Evolutionary conservation across 2,888 invertebrate species (phyloP), one percentile per base, ranked within the genome.

Genomic region (Exocentrus adspersus): DNA sequence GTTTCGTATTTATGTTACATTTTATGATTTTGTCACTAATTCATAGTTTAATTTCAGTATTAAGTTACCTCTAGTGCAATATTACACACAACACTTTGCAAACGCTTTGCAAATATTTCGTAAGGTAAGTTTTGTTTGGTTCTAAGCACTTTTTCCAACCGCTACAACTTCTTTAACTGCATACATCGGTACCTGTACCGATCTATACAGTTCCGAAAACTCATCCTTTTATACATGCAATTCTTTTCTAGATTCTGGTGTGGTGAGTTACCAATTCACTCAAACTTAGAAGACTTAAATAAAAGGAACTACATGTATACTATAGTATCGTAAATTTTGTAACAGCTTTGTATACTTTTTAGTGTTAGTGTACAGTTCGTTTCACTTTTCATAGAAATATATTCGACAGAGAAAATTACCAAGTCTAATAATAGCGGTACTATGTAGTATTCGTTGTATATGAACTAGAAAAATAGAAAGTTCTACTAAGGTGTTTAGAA

Each of bases 191-290:
- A 24, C 4, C 24, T 24, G 24, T 5, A 24, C 7, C 24, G 24
- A 24, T 24, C 24, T 24, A 7, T 24, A n/a, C n/a, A 28, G 14
- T 1, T 21, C 6, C 14, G 12, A 19, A n/a, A 7, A 14, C n/a
- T n/a, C n/a, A n/a, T 5, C 6, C 6, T 10, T 43, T 10, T 43
- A 30, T 28, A 54, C 12, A 16, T 42, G 16, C 9, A 24, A 14
- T 71, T 76, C 21, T 71, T 71, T 80, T 81, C 65, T 83, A 85
- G 85, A 85, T 75, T 81, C 81, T 73, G 84, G 84, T 74, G 82
- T 85, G 75, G 80, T 85, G 78, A 84, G 84, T 76, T 85, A 85
- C 78, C 85, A 85, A 77, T 85, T 84, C 76, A 81, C 84, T 76
- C 84, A 81, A 80, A 84, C 82, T 77, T 84, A 83, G 79, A 76